A percentile compares a stretch with the other conserved stretches of the same genome.
phyloP scores from a whole-genome alignment of 2,888 invertebrate species.

The Ceraclea dissimilis region DNA sequence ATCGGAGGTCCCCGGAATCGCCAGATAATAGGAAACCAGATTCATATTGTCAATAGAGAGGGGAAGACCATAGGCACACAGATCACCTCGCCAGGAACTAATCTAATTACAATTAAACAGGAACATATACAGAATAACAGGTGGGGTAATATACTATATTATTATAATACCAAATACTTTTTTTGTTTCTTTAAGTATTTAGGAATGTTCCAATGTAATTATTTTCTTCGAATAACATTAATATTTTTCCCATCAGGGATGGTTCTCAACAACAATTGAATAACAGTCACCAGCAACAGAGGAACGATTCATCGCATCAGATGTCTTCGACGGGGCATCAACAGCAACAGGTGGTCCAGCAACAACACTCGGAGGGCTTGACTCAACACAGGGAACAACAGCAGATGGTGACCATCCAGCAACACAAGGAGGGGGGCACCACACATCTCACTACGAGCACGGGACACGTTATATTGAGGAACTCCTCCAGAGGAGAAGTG shows the following conservation, averaged over 20 bases:
- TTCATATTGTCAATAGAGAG: slow-evolving; percentile 40
- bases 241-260: no score
- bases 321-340: slow-evolving; percentile 10
- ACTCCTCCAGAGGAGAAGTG: slow-evolving; percentile 41
- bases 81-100: slow-evolving; percentile 26
- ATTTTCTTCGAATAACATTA: no score
- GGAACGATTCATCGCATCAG: slow-evolving; percentile 15
- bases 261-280: slow-evolving; percentile 16
- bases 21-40: slow-evolving; percentile 29
- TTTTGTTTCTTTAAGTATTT: no score
- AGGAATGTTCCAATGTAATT: no score
- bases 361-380: slow-evolving; percentile 25
- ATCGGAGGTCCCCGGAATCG: slow-evolving; percentile 38
- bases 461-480: slow-evolving; percentile 31
- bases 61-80: slow-evolving; percentile 35
- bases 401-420: slow-evolving; percentile 14
- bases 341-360: slow-evolving; percentile 24
- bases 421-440: slow-evolving; percentile 21
- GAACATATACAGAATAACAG: slow-evolving; percentile 31
- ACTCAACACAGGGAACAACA: slow-evolving; percentile 21
- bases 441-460: slow-evolving; percentile 12
- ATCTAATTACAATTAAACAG: slow-evolving; percentile 31
- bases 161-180: neutral
- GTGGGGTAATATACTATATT: slow-evolving; percentile 10
- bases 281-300: slow-evolving; percentile 27